Base-by-base conservation (phyloP, 2,888 invertebrate genomes). In the Apodemia mormo region DNA sequence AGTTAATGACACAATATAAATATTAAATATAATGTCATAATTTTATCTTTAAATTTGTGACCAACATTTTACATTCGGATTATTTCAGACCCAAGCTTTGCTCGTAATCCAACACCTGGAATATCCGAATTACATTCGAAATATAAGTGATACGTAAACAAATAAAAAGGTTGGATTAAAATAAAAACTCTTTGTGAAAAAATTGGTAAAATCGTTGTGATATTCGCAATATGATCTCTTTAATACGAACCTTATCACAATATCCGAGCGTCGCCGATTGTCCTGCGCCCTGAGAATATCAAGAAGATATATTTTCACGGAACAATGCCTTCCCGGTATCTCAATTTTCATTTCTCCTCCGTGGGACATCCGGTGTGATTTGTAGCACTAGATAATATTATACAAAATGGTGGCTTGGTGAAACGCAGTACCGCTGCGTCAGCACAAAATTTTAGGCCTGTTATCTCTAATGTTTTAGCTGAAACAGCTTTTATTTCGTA, bases 271-370 rank as follows among this genome's bases (percentile, higher is more conserved):
- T 85, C 85, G 86, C 80, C 86, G 85, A 83, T 86, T 85, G 89
- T 85, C 85, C 86, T 85, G 85, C 85, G 85, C 86, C 83, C 85
- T 82, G 84, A 85, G 86, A 91, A 91, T 89, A 91, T 89, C 89
- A 89, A 89, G 88, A 87, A 91, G 88, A 90, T 91, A 90, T 90
- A 91, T 90, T 90, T 90, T 88, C 88, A 90, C 89, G 88, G 91
- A 91, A 92, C 91, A 92, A 92, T 92, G 90, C 87, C 87, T 87
- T 86, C 82, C 85, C 86, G 90, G 91, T 92, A 91, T 91, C 92
- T 92, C 91, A 92, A 91, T 92, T 91, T 90, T 91, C 90, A 90
- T 92, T 90, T 90, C 90, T 89, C 90, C 89, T 88, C 85, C 82
- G 85, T 82, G 87, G 86, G 87, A 89, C 89, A 90, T 89, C 91